Evolutionary conservation across 2,797 vertebrate species (phyloP).

Genomic region (Schizopygopsis pylzovi): DNA sequence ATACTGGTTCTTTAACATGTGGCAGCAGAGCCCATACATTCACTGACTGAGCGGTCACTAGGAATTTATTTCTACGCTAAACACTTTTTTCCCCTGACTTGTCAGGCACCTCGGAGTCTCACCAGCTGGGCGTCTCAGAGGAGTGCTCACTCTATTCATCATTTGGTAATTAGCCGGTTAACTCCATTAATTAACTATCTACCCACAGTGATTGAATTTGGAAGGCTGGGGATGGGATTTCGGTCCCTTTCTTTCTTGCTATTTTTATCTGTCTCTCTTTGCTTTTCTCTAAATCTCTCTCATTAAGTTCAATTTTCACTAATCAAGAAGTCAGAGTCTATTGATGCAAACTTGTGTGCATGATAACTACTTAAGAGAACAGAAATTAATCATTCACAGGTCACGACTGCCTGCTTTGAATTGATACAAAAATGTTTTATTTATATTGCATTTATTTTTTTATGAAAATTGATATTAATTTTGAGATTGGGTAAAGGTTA

Average conservation of each 20-base stretch:
- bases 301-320: constrained; percentile 26
- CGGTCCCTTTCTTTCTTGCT: constrained; percentile 56
- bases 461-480: too few relatives aligned
- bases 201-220: constrained; percentile 62
- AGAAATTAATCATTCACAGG: not conserved
- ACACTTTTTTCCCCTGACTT: constrained; percentile 34
- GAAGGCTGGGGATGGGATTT: constrained; percentile 56
- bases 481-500: too few relatives aligned
- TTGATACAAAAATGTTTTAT: too few relatives aligned
- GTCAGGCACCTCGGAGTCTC: constrained; percentile 51
- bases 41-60: constrained; percentile 55
- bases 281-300: constrained; percentile 19
- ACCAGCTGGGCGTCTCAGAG: constrained; percentile 64
- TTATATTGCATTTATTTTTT: too few relatives aligned
- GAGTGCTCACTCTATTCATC: constrained; percentile 66
- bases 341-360: constrained; percentile 9
- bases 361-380: not conserved
- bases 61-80: constrained; percentile 60
- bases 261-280: constrained; percentile 41
- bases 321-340: constrained; percentile 20
- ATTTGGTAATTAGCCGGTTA: constrained; percentile 69
- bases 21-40: constrained; percentile 43
- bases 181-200: constrained; percentile 68
- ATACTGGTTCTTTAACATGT: constrained; percentile 50
- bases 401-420: too few relatives aligned